Evolutionary conservation across 1,140 invertebrate genomes (phyloP).

Genomic region (honey bee (Apis mellifera)): Amel_HAv3.1 CM009943.2:10093001-10093500

Average conservation of each 20-base stretch:
- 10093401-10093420: constrained; percentile 52
- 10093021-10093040: constrained; percentile 46
- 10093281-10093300: background rate
- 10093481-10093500: constrained; percentile 10
- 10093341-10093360: constrained; percentile 1
- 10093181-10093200: constrained; percentile 22
- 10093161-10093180: background rate
- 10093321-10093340: no score
- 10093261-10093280: background rate
- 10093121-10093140: background rate
- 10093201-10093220: constrained; percentile 8
- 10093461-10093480: background rate
- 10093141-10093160: constrained; percentile 10
- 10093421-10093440: constrained; percentile 57
- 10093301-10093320: constrained; percentile 3
- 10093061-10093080: constrained; percentile 41
- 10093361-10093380: background rate
- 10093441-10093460: constrained; percentile 9
- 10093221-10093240: constrained; percentile 20
- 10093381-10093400: constrained; percentile 26
- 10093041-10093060: constrained; percentile 33
- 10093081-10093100: constrained; percentile 47
- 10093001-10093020: constrained; percentile 50
- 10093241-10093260: background rate
- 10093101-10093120: constrained; percentile 18